These are phyloP conservation scores for Atopsyche davidsoni DNA, from an alignment of 1,140 invertebrate genomes.

Conservation along the genomic window DNA sequence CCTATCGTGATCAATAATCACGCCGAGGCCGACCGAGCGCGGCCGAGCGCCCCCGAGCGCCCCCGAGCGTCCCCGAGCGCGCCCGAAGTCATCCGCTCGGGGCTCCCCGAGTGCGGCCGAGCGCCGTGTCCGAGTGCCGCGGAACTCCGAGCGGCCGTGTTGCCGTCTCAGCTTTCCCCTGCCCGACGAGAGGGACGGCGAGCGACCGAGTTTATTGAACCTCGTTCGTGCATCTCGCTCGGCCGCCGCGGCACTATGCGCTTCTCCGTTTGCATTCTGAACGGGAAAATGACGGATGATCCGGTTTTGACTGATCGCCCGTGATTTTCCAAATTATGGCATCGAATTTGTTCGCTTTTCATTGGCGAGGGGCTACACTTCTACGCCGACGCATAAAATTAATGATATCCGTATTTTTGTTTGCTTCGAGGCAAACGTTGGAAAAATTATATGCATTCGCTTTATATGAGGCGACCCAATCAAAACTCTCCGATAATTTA, in stretches of 20 bases:
- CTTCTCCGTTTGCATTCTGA: background rate
- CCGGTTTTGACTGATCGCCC: no score
- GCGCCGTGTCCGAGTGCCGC: constrained; percentile 4
- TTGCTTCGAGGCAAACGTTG: no score
- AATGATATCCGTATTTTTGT: no score
- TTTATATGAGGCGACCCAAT: no score
- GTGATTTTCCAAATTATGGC: no score
- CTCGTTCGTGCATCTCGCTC: constrained; percentile 8
- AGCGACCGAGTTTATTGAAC: constrained; percentile 4
- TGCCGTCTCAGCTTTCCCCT: background rate
- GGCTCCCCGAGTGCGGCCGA: constrained; percentile 5
- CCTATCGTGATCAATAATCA: constrained; percentile 29
- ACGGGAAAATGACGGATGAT: no score
- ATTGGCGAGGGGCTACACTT: no score
- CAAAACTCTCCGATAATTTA: no score
- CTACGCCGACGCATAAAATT: no score
- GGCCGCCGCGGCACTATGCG: background rate
- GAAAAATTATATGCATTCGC: no score
- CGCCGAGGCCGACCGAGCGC: constrained; percentile 19
- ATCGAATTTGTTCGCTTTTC: no score
- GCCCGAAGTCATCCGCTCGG: constrained; percentile 9
- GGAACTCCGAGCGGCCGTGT: background rate
- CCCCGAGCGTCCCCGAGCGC: constrained; percentile 13
- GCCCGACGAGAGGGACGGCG: background rate
- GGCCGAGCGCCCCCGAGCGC: constrained; percentile 6